Evolutionary conservation across 53 echinoderm and acorn worm genomes (phyloP), one percentile per base, ranked within the genome.

Genomic region (Antedon mediterranea): DNA sequence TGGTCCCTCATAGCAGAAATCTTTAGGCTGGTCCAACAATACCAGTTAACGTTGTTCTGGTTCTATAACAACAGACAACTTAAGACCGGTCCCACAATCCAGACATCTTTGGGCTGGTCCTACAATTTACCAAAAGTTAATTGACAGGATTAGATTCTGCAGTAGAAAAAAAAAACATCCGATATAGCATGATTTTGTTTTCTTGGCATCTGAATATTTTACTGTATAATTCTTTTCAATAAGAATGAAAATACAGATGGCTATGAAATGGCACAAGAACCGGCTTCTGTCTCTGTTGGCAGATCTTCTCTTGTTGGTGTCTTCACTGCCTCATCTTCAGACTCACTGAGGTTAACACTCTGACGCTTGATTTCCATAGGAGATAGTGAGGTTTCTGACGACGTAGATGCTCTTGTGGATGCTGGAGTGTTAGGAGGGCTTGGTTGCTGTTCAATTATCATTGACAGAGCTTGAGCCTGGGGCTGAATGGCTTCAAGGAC

Each of bases 361-460:
- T 88, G 85, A 30, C 89, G 77, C 33, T 78, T 84, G 82, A 87
- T 87, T 72, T 97, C 98, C 71, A 70, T 78, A 43, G 83, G 83
- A 9, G 85, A 81, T 8, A 84, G 74, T 4, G 98, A 97, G 71
- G 89, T 89, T 33, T 97, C 98, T 0, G 98, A 89, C 32, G 87
- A 89, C 14, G 88, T 78, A 4, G 88, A 88, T 31, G 89, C 78
- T 11, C 37, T 74, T 32, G 76, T 78, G 30, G 81, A 82, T 75
- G 84, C 81, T 8, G 85, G 81, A 28, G 91, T 87, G 31, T 81
- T 81, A 15, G 88, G 90, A 3, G 92, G 98, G 27, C 88, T 85
- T 15, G 88, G 81, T 37, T 88, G 81, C 28, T 72, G 80, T 84
- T 97, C 92, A 29, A 88, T 84, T 5, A 92, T 83, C 43, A 89